A percentile compares a stretch with the other conserved stretches of the same genome.
These are phyloP conservation scores for Malaclemys terrapin DNA, from an alignment of 2,113 vertebrate genomes.

Conservation along the genomic window DNA sequence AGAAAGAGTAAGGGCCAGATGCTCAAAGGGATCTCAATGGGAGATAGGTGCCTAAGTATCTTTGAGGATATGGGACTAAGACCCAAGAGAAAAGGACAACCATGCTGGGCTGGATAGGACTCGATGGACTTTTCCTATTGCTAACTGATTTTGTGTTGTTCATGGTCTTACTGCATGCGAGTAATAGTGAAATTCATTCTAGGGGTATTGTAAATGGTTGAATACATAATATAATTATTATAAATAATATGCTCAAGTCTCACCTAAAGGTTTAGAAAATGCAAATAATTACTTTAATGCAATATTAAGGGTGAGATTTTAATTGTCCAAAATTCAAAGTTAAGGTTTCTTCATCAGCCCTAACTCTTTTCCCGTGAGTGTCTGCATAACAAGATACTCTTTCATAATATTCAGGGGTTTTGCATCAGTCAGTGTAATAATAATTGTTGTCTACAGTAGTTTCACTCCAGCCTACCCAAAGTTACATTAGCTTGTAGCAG, in stretches of 20 bases:
- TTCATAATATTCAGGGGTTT: slow-evolving; percentile 51
- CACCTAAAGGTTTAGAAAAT: slow-evolving; percentile 12
- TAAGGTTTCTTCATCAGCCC: slow-evolving; percentile 38
- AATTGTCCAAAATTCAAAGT: slow-evolving; percentile 31
- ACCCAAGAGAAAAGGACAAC: background rate
- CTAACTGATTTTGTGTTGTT: background rate
- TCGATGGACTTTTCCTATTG: background rate
- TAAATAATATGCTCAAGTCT: background rate
- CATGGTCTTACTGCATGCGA: background rate
- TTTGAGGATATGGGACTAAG: background rate
- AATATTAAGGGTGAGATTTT: slow-evolving; percentile 23
- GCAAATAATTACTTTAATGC: background rate
- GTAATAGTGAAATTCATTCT: background rate
- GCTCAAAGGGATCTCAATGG: background rate
- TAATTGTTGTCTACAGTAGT: slow-evolving; percentile 50
- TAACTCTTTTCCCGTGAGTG: background rate
- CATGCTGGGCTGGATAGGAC: background rate
- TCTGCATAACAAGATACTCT: slow-evolving; percentile 31
- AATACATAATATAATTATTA: background rate
- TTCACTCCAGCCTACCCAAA: slow-evolving; percentile 30
- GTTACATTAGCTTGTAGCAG: slow-evolving; percentile 23
- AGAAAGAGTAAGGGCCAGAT: background rate
- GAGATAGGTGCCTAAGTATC: background rate
- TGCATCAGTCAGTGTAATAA: slow-evolving; percentile 40
- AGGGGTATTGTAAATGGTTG: background rate